Percentiles rank a stretch among this genome's conserved stretches.
Evolutionary conservation across 92 coral and sea anemone genomes (phyloP).

Genomic region (Umimayanthus kanabou): DNA sequence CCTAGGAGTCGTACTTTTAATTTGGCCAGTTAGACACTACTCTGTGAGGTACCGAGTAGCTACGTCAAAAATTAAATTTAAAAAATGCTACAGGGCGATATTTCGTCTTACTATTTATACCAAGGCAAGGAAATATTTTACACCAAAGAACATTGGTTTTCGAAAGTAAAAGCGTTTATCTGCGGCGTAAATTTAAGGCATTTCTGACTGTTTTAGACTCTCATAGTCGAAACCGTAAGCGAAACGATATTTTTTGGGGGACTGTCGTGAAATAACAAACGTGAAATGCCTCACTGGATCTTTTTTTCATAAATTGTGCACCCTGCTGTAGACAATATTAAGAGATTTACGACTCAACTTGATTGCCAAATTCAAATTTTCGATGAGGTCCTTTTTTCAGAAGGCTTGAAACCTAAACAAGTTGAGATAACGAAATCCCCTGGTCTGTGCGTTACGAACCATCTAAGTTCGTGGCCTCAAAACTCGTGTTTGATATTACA

Average conservation of each 20-base stretch:
- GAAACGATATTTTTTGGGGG: background rate
- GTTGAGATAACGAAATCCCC: constrained; percentile 32
- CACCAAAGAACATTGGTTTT: constrained; percentile 4
- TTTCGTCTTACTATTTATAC: constrained; percentile 14
- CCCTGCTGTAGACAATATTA: constrained; percentile 46
- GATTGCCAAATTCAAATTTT: constrained; percentile 44
- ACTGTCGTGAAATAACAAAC: constrained; percentile 4
- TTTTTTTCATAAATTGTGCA: constrained; percentile 32
- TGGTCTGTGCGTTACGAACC: constrained; percentile 6
- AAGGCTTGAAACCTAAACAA: constrained; percentile 35
- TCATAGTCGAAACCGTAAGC: background rate
- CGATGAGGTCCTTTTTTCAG: constrained; percentile 22
- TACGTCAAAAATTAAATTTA: constrained; percentile 13
- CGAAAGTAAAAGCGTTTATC: constrained; percentile 14
- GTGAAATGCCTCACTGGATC: constrained; percentile 34
- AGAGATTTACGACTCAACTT: constrained; percentile 38
- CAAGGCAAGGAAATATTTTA: background rate
- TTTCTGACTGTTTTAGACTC: background rate
- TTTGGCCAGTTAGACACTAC: background rate
- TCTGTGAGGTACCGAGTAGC: background rate
- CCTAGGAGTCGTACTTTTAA: constrained; percentile 40
- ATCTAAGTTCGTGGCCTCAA: background rate
- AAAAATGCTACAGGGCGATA: constrained; percentile 37
- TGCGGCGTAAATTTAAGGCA: background rate
- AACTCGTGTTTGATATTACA: constrained; percentile 1